Evolutionary conservation across 1,140 invertebrate species (phyloP), one percentile per base, ranked within the genome.

Genomic region (Leptopilina clavipes): DNA sequence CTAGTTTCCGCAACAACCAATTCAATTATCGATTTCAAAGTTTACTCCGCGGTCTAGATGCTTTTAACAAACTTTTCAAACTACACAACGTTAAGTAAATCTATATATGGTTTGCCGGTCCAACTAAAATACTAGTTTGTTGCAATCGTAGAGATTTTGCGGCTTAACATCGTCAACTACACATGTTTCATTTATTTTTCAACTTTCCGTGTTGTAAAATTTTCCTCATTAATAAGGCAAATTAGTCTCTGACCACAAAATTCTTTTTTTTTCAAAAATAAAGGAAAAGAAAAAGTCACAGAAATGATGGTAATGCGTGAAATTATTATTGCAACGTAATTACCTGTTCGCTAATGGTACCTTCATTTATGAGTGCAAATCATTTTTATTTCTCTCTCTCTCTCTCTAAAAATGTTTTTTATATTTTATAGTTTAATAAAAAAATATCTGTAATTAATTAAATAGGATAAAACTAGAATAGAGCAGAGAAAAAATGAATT

Each of bases 11-110:
- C 22, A 65, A 65, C 22, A 31, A 31, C 59, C 12, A 19, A 65
- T 65, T 65, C 25, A 65, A 65, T 65, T 65, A 65, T 65, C 59
- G 59, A 65, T 65, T 65, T 65, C 12, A 65, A 65, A 65, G 59
- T 65, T 65, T 65, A 11, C 8, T 65, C 22, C 6, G 25, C 8
- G 22, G 59, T 65, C 59, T 65, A 31, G 25, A 65, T 65, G 59
- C 59, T 65, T 65, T 65, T 37, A 65, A 65, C 22, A 65, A 31
- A 65, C 59, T 65, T 65, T 65, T 12, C 59, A 25, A 65, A 8
- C 37, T 40, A 40, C n/a, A 65, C 3, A 65, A 31, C 56, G 12
- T 19, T 65, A 65, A 65, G 59, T 65, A 65, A 65, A 37, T 22
- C 22, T n/a, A n/a, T n/a, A n/a, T n/a, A 65, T 12, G 59, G 9